These are phyloP conservation scores for Malurus alboscapulatus DNA, from an alignment of 2,113 vertebrate species.

Conservation along the genomic window DNA sequence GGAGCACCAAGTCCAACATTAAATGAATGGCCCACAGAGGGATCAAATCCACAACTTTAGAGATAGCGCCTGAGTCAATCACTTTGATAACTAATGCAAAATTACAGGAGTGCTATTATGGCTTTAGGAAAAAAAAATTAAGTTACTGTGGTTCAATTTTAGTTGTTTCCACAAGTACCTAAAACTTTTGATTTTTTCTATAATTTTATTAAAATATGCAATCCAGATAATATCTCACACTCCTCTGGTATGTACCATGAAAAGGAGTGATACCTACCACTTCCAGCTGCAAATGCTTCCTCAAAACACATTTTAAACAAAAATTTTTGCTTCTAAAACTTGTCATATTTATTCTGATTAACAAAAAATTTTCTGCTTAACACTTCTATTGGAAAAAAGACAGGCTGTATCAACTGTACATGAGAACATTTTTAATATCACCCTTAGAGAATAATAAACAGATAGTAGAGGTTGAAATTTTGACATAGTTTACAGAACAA, in stretches of 20 bases:
- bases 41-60: not conserved
- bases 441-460: slow-evolving; percentile 90
- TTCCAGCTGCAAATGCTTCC: not conserved
- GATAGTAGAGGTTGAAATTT: slow-evolving; percentile 91
- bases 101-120: slow-evolving; percentile 10
- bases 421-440: slow-evolving; percentile 87
- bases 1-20: not conserved
- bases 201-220: not conserved
- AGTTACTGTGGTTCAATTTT: slow-evolving; percentile 26
- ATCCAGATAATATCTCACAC: not conserved
- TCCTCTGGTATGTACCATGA: not conserved
- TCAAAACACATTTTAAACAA: slow-evolving; percentile 14
- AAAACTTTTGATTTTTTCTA: not conserved
- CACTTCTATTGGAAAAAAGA: slow-evolving; percentile 73
- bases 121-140: slow-evolving; percentile 47
- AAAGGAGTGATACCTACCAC: not conserved
- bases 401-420: slow-evolving; percentile 76
- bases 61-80: not conserved
- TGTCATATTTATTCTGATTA: slow-evolving; percentile 64
- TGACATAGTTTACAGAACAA: slow-evolving; percentile 94
- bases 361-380: slow-evolving; percentile 68
- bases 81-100: slow-evolving; percentile 29
- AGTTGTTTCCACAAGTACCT: slow-evolving; percentile 29
- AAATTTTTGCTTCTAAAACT: slow-evolving; percentile 43
- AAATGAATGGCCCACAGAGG: not conserved